Evolutionary conservation across 2,113 vertebrate genomes (phyloP).

Genomic region (Myiagra hebetior): DNA sequence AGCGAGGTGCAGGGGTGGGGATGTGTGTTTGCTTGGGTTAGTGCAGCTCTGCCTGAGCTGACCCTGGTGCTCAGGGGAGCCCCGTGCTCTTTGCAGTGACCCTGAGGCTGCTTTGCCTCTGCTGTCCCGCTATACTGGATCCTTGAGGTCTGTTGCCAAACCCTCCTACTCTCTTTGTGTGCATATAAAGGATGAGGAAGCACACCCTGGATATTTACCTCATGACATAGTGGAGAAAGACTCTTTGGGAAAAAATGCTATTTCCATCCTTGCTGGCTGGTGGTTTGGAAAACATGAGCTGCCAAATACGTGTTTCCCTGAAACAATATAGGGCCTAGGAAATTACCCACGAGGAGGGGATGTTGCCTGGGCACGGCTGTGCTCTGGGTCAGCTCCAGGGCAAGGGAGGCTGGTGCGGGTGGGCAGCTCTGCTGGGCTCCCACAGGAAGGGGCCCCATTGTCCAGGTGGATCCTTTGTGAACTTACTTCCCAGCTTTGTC

Average conservation of each 20-base stretch:
- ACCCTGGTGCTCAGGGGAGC: not conserved
- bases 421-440: not conserved
- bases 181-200: not conserved
- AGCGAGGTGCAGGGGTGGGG: rapidly evolving
- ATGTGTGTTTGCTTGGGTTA: not conserved
- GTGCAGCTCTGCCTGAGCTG: not conserved
- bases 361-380: not conserved
- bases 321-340: not conserved
- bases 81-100: not conserved
- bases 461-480: not conserved
- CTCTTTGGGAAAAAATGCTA: not conserved
- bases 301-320: not conserved
- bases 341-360: not conserved
- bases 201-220: slow-evolving; percentile 15
- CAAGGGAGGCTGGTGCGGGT: rapidly evolving
- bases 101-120: not conserved
- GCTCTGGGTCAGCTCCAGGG: not conserved
- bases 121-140: rapidly evolving
- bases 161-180: not conserved
- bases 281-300: not conserved
- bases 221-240: slow-evolving; percentile 11
- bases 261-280: not conserved
- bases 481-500: not conserved
- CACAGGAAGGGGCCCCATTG: not conserved
- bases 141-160: not conserved